A percentile compares a stretch with the other conserved stretches of the same genome.
These are phyloP conservation scores for Gorsachius magnificus DNA, from an alignment of 2,797 vertebrate genomes.

Conservation along the genomic window DNA sequence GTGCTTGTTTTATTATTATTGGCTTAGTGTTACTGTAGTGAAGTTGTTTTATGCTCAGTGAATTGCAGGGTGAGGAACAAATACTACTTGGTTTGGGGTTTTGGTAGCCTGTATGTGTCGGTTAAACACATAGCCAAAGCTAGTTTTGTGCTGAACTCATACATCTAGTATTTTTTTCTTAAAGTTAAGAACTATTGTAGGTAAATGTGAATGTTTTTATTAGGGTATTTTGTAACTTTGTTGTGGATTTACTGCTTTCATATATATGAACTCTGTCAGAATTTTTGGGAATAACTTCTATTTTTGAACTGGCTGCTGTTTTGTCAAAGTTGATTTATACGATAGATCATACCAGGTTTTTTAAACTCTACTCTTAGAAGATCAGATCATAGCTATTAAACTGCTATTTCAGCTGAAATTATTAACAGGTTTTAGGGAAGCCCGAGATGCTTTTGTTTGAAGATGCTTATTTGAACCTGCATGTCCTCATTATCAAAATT, in stretches of 20 bases:
- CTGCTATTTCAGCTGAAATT: background rate
- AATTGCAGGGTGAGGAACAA: background rate
- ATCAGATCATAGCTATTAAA: background rate
- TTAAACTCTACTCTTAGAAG: background rate
- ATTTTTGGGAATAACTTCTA: background rate
- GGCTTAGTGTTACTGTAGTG: background rate
- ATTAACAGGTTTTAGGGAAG: background rate
- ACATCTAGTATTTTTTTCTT: background rate
- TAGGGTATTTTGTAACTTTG: background rate
- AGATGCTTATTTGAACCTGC: background rate
- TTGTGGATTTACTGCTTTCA: background rate
- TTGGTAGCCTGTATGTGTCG: background rate
- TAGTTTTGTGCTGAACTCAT: background rate
- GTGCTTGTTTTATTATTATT: background rate
- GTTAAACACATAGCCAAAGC: background rate
- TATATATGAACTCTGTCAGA: background rate
- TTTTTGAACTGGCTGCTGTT: background rate
- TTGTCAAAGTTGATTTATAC: background rate
- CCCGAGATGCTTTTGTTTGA: background rate
- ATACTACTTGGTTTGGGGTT: background rate
- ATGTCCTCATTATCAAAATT: background rate
- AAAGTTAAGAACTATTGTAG: background rate
- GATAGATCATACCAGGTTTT: background rate
- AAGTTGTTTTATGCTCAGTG: background rate
- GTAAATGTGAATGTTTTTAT: background rate